Evolutionary conservation across 2,888 invertebrate species (phyloP).

Genomic region (Trisateles emortualis): DNA sequence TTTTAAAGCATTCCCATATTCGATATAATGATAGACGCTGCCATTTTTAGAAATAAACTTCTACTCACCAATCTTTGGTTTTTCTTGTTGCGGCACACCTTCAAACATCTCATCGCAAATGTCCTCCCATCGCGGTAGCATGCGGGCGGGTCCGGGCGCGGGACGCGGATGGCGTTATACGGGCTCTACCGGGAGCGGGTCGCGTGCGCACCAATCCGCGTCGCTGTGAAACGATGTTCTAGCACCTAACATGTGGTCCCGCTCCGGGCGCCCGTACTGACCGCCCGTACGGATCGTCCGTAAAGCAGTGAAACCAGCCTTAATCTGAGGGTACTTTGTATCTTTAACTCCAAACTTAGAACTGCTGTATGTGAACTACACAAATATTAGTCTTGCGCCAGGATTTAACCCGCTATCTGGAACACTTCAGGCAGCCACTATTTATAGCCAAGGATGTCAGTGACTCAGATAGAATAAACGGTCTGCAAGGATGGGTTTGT

Average conservation of each 20-base stretch:
- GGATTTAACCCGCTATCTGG: no score
- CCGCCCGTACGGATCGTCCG: slow-evolving; percentile 1
- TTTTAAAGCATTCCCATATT: neutral
- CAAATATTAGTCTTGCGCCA: no score
- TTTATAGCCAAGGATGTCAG: no score
- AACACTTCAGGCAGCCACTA: no score
- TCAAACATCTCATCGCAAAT: neutral
- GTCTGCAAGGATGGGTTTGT: no score
- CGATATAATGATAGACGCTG: neutral
- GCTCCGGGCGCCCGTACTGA: slow-evolving; percentile 3
- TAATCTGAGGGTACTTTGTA: no score
- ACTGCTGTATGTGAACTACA: no score
- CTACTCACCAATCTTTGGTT: neutral
- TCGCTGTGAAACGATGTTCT: no score
- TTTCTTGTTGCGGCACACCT: neutral
- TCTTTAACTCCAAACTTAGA: no score
- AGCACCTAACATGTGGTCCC: slow-evolving; percentile 3
- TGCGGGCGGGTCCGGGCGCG: slow-evolving; percentile 4
- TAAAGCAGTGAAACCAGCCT: slow-evolving; percentile 6
- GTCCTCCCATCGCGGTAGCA: neutral
- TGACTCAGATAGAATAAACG: no score
- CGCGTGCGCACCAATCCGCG: no score
- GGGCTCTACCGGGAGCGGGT: slow-evolving; percentile 2
- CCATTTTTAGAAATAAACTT: neutral
- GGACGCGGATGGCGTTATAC: slow-evolving; percentile 4